These are phyloP conservation scores for Epicauta chinensis DNA, from an alignment of 1,140 invertebrate genomes.

Conservation along the genomic window DNA sequence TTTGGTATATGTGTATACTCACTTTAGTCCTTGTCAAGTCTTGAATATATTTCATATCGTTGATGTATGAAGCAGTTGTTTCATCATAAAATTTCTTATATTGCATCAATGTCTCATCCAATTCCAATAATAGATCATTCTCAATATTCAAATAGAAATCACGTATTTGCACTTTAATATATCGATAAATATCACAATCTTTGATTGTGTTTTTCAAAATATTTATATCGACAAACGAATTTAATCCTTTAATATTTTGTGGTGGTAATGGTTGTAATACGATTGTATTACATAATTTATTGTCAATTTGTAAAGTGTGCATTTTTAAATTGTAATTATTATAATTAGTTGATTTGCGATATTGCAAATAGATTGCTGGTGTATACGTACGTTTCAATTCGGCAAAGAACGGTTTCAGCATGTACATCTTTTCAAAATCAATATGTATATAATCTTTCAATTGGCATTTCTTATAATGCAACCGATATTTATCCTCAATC, in stretches of 20 bases:
- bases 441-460: constrained; percentile 72
- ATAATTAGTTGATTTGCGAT: constrained; percentile 61
- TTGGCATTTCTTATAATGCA: constrained; percentile 62
- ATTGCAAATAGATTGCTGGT: constrained; percentile 71
- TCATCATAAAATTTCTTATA: constrained; percentile 28
- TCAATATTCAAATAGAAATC: constrained; percentile 71
- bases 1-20: too few relatives aligned
- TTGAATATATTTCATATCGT: constrained; percentile 31
- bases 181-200: constrained; percentile 55
- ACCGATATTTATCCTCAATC: constrained; percentile 73
- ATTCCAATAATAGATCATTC: constrained; percentile 60
- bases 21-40: constrained; percentile 24
- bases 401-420: constrained; percentile 81
- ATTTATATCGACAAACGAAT: constrained; percentile 61
- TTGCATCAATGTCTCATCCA: constrained; percentile 24
- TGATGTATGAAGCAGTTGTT: constrained; percentile 20
- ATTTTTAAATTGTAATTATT: constrained; percentile 59
- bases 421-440: constrained; percentile 78
- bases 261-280: constrained; percentile 57
- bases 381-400: constrained; percentile 66
- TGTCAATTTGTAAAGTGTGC: constrained; percentile 67
- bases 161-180: constrained; percentile 63
- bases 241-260: constrained; percentile 42
- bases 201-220: constrained; percentile 48
- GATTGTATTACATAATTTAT: constrained; percentile 74